A percentile compares a stretch with the other conserved stretches of the same genome.
Conservation (phyloP, 2,113 vertebrate genomes). For the Larimichthys polyactis region DNA sequence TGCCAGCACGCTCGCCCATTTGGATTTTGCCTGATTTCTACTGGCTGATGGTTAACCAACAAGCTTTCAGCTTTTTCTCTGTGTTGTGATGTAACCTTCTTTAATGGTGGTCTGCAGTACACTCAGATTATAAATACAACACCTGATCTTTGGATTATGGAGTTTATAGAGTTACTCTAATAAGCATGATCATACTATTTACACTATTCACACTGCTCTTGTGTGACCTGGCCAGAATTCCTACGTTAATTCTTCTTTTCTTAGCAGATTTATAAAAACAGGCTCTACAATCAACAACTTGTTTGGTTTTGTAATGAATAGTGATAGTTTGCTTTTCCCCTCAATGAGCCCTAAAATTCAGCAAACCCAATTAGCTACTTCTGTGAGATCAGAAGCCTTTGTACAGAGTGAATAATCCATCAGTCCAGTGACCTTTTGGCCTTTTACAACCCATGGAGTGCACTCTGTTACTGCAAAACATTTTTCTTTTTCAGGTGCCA, state of each 20-base stretch:
- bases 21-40: conserved; percentile 39
- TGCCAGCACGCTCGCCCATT: conserved; percentile 25
- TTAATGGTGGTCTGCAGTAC: not conserved
- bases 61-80: conserved; percentile 24
- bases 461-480: not conserved
- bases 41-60: conserved; percentile 4
- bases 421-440: conserved; percentile 19
- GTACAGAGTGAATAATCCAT: conserved; percentile 5
- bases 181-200: not conserved
- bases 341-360: not conserved
- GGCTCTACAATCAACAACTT: not conserved
- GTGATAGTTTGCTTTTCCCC: not conserved
- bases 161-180: not conserved
- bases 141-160: no score
- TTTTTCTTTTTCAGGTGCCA: not conserved
- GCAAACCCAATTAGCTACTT: conserved; percentile 7
- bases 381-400: conserved; percentile 30
- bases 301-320: not conserved
- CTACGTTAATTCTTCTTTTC: not conserved
- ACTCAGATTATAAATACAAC: not conserved
- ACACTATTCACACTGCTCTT: not conserved
- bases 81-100: conserved; percentile 18
- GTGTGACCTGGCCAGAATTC: conserved; percentile 4
- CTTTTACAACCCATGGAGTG: conserved; percentile 3
- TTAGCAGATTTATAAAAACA: not conserved